These are phyloP conservation scores for Hydrotaea cyrtoneurina DNA, from an alignment of 2,888 invertebrate genomes.

Conservation along the genomic window DNA sequence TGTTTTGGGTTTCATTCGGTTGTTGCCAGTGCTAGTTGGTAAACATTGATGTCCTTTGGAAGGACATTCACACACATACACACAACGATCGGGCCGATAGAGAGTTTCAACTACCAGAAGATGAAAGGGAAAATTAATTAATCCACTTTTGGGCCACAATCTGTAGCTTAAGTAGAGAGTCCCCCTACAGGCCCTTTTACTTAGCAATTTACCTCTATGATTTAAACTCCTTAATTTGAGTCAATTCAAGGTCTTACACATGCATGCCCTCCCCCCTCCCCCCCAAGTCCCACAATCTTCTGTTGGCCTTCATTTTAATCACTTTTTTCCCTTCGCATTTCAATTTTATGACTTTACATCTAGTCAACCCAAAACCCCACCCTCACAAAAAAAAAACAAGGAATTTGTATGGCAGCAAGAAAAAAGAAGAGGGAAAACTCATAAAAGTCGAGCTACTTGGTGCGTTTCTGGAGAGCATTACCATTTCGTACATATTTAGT, in stretches of 20 bases:
- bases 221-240: too few species aligned
- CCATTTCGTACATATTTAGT: neutral
- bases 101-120: neutral
- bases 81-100: neutral
- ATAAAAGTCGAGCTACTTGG: neutral
- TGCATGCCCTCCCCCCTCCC: too few species aligned
- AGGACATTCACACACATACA: neutral
- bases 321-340: neutral
- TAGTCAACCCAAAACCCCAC: too few species aligned
- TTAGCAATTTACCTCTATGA: too few species aligned
- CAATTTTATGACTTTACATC: neutral
- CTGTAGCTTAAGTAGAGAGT: too few species aligned
- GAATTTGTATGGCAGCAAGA: neutral
- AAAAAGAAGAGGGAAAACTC: too few species aligned
- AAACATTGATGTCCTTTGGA: neutral
- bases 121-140: neutral
- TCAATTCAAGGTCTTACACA: too few species aligned
- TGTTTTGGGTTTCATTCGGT: neutral
- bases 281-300: neutral
- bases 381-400: neutral
- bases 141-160: neutral
- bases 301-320: neutral
- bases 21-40: neutral
- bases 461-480: neutral
- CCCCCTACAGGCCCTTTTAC: too few species aligned